Evolutionary conservation across 2,797 vertebrate species (phyloP), one percentile per base, ranked within the genome.

Genomic region (Phataginus tetradactyla): DNA sequence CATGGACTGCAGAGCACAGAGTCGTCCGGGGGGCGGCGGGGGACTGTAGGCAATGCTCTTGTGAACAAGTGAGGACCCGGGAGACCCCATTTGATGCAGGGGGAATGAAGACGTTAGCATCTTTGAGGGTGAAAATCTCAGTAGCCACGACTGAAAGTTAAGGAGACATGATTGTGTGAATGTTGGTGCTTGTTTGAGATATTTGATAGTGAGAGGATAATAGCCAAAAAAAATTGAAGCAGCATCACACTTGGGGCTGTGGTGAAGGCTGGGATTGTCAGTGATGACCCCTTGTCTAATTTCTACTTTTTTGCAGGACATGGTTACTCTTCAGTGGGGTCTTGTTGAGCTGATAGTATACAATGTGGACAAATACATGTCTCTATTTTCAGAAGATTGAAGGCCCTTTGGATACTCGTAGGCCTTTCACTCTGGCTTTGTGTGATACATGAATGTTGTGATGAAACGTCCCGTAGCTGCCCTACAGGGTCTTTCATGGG

Each of bases 381-480:
- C 78, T 95, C 20, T 66, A 49, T 93, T 93, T 96, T 83, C 51
- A 79, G 87, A 68, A 86, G 63, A 14, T 53, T 49, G 27, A 34
- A 69, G 51, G 21, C 45, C 32, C 55, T 85, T 68, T 64, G 29
- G n/a, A 57, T 64, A 32, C 6, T 59, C 21, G 1, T 17, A 18
- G 21, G 18, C n/a, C 27, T 87, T 69, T 34, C 68, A 17, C 87
- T 68, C 64, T 34, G 29, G 29, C 17, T 39, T 86, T 92, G 53
- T 61, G 7, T 23, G 45, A 57, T 63, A 27, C 53, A 25, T 42
- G 49, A 37, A 91, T 42, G 45, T 39, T 80, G 42, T 34, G 72
- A 63, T 80, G 13, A 49, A 61, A 64, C 63, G 25, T 68, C 63
- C 55, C 77, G 0, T 61, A 75, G 45, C 18, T 42, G 32, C 37